Base-by-base conservation (phyloP, 2,113 vertebrate species). In the Zosterops pallidus region DNA sequence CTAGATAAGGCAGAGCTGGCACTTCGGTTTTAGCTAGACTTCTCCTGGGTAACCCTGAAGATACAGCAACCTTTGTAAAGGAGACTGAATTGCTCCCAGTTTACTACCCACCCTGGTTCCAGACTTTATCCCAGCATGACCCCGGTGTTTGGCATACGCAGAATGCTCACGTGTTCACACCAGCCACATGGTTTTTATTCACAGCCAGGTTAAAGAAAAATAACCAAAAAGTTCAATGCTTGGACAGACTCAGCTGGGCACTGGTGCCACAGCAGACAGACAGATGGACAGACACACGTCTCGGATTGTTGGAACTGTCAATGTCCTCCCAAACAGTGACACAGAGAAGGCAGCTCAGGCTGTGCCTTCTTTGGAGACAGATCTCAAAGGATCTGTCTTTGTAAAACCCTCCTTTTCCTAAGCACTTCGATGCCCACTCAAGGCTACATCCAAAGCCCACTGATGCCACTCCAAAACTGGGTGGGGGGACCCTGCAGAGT, bases 1-100 rank as follows among this genome's bases (percentile, higher is more conserved):
- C 79, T 29, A 93, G 90, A 1, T 95, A 96, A 97, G 96, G 97
- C 90, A 25, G 91, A 96, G 94, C 94, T 90, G 96, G 97, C 95
- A 94, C 93, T 96, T 97, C 8, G 89, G 96, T 94, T 97, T 93
- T 29, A 88, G 68, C 89, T 79, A 41, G 24, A 89, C 83, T 77
- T 59, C 86, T 88, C 60, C 93, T 75, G 93, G 89, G 57, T 46
- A 57, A 78, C 92, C 93, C 95, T 94, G 94, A 86, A 86, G 13
- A 26, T 3, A 70, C 68, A 63, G 49, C 49, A 33, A 35, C 85
- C 88, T 88, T 70, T 15, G 79, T 9, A 31, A 6, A 49, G 75
- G 74, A 90, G n/a, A 53, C 50, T 2, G 47, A n/a, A 25, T 25
- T 1, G 6, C 70, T 63, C 75, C 53, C 3, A 9, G 59, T 76